Percentiles rank a stretch among this genome's conserved stretches.
These are phyloP conservation scores for Galemys pyrenaicus DNA, from an alignment of 2,113 vertebrate species.

Conservation along the genomic window DNA sequence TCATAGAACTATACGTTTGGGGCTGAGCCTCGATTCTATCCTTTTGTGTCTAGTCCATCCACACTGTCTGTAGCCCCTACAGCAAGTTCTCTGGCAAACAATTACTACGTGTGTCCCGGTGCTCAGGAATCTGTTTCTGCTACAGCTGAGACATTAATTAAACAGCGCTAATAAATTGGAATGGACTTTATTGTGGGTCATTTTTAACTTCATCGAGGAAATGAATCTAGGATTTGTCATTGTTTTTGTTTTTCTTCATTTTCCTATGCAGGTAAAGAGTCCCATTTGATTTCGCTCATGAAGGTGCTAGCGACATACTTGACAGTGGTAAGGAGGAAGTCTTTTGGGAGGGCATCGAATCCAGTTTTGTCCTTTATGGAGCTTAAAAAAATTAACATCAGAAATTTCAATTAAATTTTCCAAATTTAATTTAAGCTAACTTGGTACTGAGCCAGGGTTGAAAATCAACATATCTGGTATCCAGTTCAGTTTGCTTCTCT, in stretches of 20 bases:
- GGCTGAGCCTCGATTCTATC: neutral
- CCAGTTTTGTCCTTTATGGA: neutral
- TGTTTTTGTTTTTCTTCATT: neutral
- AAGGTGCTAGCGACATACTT: neutral
- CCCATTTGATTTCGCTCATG: neutral
- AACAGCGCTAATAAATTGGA: neutral
- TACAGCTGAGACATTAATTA: neutral
- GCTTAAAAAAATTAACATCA: constrained; percentile 1
- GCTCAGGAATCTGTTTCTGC: neutral
- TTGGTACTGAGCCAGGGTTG: neutral
- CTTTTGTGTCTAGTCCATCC: neutral
- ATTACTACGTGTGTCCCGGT: too few species aligned
- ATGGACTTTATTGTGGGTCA: neutral
- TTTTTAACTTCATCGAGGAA: constrained; percentile 20
- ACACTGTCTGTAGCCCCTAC: rapidly evolving
- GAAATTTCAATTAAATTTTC: neutral
- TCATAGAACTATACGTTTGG: neutral
- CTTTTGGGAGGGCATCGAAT: neutral
- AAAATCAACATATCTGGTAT: neutral
- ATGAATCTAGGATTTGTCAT: neutral
- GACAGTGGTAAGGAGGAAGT: neutral
- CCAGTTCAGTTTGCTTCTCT: neutral
- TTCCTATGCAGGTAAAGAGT: neutral
- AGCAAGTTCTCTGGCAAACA: rapidly evolving
- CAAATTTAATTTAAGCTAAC: neutral